These are phyloP conservation scores for Agrenia bidenticulata DNA, from an alignment of 2,888 invertebrate species.

Conservation along the genomic window DNA sequence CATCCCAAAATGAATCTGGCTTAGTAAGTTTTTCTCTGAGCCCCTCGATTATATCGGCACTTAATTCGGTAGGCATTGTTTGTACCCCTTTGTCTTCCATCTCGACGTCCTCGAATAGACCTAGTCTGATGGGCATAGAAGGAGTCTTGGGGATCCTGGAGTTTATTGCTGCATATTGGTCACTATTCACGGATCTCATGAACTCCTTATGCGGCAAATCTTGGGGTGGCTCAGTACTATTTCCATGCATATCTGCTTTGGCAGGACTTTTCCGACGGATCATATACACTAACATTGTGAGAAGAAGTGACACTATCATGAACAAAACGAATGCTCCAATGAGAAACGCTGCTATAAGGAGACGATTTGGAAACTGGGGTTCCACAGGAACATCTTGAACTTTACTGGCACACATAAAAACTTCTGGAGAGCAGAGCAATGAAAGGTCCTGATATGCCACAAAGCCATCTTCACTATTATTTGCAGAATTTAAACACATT, in stretches of 20 bases:
- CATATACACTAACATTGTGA: conserved; percentile 49
- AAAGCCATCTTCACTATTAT: conserved; percentile 18
- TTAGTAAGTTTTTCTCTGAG: conserved; percentile 69
- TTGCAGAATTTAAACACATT: conserved; percentile 35
- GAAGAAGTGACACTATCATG: conserved; percentile 45
- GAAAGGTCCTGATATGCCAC: conserved; percentile 29
- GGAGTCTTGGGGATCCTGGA: not conserved
- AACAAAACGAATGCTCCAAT: conserved; percentile 48
- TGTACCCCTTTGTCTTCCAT: conserved; percentile 67
- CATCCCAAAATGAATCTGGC: conserved; percentile 71
- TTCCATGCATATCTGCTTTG: conserved; percentile 5
- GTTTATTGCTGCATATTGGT: not conserved
- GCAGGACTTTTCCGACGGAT: conserved; percentile 27
- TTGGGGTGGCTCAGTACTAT: conserved; percentile 24
- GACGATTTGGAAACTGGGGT: conserved; percentile 43
- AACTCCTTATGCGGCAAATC: conserved; percentile 19
- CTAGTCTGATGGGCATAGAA: conserved; percentile 1
- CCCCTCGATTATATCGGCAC: conserved; percentile 70
- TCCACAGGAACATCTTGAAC: conserved; percentile 42
- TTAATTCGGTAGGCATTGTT: conserved; percentile 73
- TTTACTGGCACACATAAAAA: conserved; percentile 46
- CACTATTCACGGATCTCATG: not conserved
- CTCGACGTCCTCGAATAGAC: conserved; percentile 50
- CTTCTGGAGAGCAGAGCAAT: conserved; percentile 35
- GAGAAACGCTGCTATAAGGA: conserved; percentile 46